Conservation (phyloP, 2,797 vertebrate genomes). For the Euthynnus affinis region DNA sequence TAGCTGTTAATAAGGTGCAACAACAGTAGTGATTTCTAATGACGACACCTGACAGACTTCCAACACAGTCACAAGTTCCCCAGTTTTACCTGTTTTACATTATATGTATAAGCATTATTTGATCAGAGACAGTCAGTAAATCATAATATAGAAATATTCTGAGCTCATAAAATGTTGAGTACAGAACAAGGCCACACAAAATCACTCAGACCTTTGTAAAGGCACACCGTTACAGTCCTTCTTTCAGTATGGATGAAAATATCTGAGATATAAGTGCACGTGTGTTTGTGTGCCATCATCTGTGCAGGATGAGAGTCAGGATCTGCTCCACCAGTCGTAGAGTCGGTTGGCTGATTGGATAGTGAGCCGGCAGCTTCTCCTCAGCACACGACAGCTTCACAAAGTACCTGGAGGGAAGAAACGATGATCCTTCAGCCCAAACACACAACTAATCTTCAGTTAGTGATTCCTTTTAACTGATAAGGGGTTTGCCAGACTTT, state of each 20-base stretch:
- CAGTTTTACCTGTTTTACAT: no score
- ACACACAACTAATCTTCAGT: not conserved
- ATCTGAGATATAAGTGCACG: not conserved
- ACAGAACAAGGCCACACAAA: not conserved
- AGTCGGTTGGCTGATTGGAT: conserved; percentile 82
- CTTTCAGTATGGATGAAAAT: not conserved
- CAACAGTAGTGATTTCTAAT: not conserved
- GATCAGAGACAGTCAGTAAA: not conserved
- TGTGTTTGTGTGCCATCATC: conserved; percentile 13
- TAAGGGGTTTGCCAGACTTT: no score
- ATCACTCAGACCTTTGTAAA: conserved; percentile 18
- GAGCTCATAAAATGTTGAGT: no score
- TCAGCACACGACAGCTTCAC: conserved; percentile 78
- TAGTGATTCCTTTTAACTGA: no score
- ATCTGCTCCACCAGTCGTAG: conserved; percentile 79
- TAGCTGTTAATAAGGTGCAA: not conserved
- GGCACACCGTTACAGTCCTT: conserved; percentile 26
- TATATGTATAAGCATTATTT: not conserved
- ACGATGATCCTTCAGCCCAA: not conserved
- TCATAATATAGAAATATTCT: not conserved
- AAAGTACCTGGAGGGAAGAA: conserved; percentile 79
- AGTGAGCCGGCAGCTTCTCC: conserved; percentile 80
- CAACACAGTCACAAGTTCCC: no score
- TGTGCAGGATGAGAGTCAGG: conserved; percentile 65
- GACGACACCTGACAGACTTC: no score